Evolutionary conservation across 2,113 vertebrate genomes (phyloP).

Genomic region (Tachuris rubrigastra): DNA sequence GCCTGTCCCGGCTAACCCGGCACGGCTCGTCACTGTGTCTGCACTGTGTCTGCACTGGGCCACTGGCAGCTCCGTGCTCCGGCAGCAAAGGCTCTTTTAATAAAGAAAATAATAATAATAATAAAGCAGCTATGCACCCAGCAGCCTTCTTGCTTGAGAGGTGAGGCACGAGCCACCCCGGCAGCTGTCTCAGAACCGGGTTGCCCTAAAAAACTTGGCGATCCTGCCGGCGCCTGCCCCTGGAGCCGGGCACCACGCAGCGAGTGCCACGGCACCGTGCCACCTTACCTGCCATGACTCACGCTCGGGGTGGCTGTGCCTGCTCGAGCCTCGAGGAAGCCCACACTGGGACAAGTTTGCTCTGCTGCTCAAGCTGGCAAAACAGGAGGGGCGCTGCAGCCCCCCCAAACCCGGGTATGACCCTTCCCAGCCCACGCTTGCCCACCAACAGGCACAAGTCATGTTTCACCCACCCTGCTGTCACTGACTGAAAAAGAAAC

Average conservation of each 20-base stretch:
- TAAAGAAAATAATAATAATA: too few relatives aligned
- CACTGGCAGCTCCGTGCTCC: rapidly evolving
- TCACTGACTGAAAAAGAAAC: not conserved
- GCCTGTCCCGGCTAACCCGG: too few relatives aligned
- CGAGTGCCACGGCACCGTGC: not conserved
- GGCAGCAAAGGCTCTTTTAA: not conserved
- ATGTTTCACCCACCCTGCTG: not conserved
- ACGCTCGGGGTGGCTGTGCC: not conserved
- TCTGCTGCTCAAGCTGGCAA: not conserved
- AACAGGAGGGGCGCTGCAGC: rapidly evolving
- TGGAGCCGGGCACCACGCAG: not conserved
- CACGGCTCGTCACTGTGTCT: not conserved
- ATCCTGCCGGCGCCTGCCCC: not conserved
- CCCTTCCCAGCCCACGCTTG: rapidly evolving
- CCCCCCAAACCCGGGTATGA: rapidly evolving
- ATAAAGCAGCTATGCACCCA: not conserved
- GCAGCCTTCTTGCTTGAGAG: not conserved
- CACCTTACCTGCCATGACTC: not conserved
- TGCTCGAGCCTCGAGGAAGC: not conserved
- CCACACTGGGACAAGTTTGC: not conserved
- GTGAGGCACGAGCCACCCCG: not conserved
- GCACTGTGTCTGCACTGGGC: not conserved
- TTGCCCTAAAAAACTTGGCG: not conserved
- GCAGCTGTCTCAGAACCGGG: not conserved
- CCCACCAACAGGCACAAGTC: rapidly evolving